Evolutionary conservation across 2,888 invertebrate species (phyloP).

Genomic region (Chymomyza caudatula): DNA sequence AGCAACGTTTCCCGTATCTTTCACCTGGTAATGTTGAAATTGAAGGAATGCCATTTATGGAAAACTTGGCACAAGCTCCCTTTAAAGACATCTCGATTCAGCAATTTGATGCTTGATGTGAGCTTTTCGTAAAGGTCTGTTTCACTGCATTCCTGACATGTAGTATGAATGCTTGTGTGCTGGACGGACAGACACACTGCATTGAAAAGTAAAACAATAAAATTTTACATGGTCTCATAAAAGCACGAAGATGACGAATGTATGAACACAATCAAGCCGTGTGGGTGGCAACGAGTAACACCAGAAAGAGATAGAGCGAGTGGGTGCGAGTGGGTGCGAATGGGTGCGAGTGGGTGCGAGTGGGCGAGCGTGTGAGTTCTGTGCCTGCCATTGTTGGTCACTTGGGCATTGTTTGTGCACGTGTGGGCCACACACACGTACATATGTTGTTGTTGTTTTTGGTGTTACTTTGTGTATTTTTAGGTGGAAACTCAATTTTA

Average conservation of each 20-base stretch:
- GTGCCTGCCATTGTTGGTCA: conserved; percentile 31
- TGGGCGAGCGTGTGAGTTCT: too few relatives aligned
- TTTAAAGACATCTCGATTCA: too few relatives aligned
- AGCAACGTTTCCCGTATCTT: too few relatives aligned
- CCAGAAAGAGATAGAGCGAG: background rate
- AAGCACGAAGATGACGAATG: conserved; percentile 57
- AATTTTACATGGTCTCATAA: conserved; percentile 61
- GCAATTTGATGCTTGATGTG: too few relatives aligned
- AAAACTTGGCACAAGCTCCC: too few relatives aligned
- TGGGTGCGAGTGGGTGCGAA: background rate
- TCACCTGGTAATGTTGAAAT: too few relatives aligned
- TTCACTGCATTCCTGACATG: too few relatives aligned
- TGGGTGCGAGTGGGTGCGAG: background rate
- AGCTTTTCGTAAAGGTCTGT: too few relatives aligned
- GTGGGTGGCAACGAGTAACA: background rate
- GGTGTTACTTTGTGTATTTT: conserved; percentile 41
- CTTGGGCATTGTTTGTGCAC: conserved; percentile 54
- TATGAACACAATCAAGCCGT: background rate
- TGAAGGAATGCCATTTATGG: too few relatives aligned
- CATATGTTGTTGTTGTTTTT: conserved; percentile 18
- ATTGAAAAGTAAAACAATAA: conserved; percentile 68
- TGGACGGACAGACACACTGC: conserved; percentile 32
- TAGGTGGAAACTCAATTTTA: conserved; percentile 43
- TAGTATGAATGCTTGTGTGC: background rate
- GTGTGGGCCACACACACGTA: background rate